A percentile compares a stretch with the other conserved stretches of the same genome.
These are phyloP conservation scores for Athetis lepigone DNA, from an alignment of 2,888 invertebrate species.

Conservation along the genomic window DNA sequence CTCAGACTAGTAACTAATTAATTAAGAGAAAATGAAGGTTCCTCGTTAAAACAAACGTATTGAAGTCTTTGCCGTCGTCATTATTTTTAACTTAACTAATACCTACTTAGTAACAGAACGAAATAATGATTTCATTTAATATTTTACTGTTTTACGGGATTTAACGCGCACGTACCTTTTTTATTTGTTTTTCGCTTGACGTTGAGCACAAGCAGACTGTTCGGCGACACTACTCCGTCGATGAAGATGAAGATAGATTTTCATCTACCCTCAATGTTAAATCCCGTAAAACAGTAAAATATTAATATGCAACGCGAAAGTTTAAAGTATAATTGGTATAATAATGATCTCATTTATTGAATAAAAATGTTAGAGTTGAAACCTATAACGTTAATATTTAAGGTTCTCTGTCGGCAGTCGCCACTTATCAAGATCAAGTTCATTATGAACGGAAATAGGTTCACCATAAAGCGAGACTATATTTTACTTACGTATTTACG, in stretches of 20 bases:
- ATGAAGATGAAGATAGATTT: no score
- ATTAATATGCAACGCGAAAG: no score
- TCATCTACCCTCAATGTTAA: no score
- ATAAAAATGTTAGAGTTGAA: conserved; percentile 27
- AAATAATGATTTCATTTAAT: conserved; percentile 48
- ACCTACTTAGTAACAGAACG: conserved; percentile 23
- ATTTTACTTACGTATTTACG: conserved; percentile 38
- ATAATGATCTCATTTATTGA: conserved; percentile 37
- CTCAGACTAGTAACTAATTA: conserved; percentile 15
- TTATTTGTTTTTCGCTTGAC: no score
- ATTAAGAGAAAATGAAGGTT: conserved; percentile 33
- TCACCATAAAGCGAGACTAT: conserved; percentile 21
- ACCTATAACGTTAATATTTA: conserved; percentile 3
- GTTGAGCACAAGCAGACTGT: no score
- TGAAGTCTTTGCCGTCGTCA: conserved; percentile 19
- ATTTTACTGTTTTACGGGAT: no score
- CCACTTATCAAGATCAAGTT: conserved; percentile 36
- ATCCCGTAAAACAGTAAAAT: no score
- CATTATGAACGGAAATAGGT: conserved; percentile 22
- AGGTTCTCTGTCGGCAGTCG: conserved; percentile 6
- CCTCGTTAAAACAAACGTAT: conserved; percentile 16
- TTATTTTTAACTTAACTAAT: conserved; percentile 25
- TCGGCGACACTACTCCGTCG: no score
- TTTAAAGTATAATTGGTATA: no score
- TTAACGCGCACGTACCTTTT: no score